phyloP scores from a whole-genome alignment of 2,113 vertebrate species.

The Cryptomyrus ogoouensis region DNA sequence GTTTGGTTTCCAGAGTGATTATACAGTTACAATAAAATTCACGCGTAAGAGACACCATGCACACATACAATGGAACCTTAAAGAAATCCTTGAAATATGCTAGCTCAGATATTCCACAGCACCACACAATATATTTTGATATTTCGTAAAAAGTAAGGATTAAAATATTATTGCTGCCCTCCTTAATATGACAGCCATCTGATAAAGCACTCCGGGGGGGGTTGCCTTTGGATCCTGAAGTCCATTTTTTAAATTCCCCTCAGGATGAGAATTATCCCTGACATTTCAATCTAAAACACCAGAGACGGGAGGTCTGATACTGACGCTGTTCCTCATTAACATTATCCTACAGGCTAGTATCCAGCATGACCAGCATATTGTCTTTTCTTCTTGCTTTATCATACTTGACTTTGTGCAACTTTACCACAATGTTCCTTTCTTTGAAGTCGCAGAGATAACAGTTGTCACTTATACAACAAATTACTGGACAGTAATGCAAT shows the following conservation, averaged over 20 bases:
- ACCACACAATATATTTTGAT: neutral
- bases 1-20: neutral
- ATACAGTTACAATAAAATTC: neutral
- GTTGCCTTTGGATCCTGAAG: neutral
- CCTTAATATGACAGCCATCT: neutral
- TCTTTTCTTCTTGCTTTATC: neutral
- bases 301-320: neutral
- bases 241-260: neutral
- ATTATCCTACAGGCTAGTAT: neutral
- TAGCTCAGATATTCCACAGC: neutral
- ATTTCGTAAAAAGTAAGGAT: slow-evolving; percentile 1
- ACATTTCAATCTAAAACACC: neutral
- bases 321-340: neutral
- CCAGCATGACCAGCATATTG: neutral
- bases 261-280: neutral
- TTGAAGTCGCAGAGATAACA: neutral
- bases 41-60: neutral
- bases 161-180: neutral
- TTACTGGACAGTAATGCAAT: neutral
- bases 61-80: neutral
- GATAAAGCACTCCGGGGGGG: neutral
- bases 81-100: neutral
- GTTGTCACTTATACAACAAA: neutral
- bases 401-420: neutral
- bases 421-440: neutral